Evolutionary conservation across 2,888 invertebrate genomes (phyloP).

Genomic region (Rapana venosa): DNA sequence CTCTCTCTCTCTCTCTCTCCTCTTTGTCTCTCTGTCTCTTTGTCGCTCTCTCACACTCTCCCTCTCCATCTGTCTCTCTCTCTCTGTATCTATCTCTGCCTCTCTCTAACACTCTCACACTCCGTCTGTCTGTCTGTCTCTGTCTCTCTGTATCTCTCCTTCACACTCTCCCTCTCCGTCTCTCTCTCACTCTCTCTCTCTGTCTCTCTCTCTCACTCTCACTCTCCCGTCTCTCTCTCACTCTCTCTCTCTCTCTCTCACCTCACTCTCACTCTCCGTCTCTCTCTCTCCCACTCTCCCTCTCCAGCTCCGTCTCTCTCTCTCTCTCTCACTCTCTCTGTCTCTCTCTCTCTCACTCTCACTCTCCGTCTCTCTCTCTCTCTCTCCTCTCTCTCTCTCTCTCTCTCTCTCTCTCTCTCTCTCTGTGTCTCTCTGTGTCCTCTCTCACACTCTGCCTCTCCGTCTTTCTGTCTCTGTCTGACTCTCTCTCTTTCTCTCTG

Average conservation of each 20-base stretch:
- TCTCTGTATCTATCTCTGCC: too few relatives aligned
- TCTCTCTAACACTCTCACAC: neutral
- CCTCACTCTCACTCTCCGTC: too few relatives aligned
- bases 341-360: too few relatives aligned
- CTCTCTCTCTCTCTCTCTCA: too few relatives aligned
- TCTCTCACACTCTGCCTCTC: too few relatives aligned
- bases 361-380: too few relatives aligned
- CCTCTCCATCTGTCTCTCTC: slow-evolving; percentile 1
- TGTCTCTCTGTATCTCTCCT: neutral
- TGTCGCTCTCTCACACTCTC: neutral
- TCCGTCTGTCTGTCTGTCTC: neutral
- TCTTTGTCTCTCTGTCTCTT: neutral
- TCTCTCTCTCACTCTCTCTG: too few relatives aligned
- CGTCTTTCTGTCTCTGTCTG: neutral
- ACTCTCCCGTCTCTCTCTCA: too few relatives aligned
- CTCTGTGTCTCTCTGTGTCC: neutral
- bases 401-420: slow-evolving; percentile 7
- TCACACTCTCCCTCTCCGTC: neutral
- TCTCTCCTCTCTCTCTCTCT: neutral
- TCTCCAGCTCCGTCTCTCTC: too few relatives aligned
- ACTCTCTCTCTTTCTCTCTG: neutral
- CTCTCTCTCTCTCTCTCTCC: neutral
- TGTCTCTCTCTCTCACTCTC: too few relatives aligned
- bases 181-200: neutral
- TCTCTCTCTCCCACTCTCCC: too few relatives aligned